These are phyloP conservation scores for Aplocera efformata DNA, from an alignment of 2,888 invertebrate genomes.

Conservation along the genomic window DNA sequence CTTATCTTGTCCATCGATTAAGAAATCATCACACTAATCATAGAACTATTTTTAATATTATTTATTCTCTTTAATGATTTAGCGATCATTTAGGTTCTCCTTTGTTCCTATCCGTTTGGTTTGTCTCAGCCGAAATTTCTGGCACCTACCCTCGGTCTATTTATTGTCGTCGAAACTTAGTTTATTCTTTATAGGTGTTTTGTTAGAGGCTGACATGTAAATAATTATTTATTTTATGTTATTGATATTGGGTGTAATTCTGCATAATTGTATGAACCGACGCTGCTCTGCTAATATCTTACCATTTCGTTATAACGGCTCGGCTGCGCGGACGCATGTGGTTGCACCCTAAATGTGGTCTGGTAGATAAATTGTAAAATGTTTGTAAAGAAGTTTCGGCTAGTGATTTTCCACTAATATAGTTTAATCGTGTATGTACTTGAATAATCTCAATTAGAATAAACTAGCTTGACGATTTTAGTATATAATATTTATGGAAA, in stretches of 20 bases:
- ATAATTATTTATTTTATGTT: conserved; percentile 19
- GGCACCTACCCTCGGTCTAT: conserved; percentile 40
- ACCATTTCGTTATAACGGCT: conserved; percentile 13
- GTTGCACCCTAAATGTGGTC: not conserved
- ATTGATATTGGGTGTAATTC: conserved; percentile 36
- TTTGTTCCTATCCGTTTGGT: conserved; percentile 62
- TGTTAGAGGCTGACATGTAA: conserved; percentile 29
- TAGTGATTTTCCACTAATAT: conserved; percentile 57
- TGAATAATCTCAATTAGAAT: conserved; percentile 72
- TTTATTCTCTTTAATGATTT: conserved; percentile 62
- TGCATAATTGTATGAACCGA: no score
- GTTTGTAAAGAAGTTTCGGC: conserved; percentile 40
- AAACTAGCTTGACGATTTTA: conserved; percentile 25
- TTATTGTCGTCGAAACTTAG: conserved; percentile 47
- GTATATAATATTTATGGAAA: conserved; percentile 24
- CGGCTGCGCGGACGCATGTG: not conserved
- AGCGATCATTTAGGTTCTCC: conserved; percentile 45
- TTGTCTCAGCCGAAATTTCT: conserved; percentile 34
- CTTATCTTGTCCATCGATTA: conserved; percentile 72
- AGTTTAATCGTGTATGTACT: conserved; percentile 53
- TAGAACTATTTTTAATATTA: conserved; percentile 55
- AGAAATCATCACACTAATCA: conserved; percentile 68
- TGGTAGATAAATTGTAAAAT: no score
- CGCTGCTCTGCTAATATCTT: no score
- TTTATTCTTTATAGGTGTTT: conserved; percentile 15